Percentiles rank a stretch among this genome's conserved stretches.
Conservation (phyloP, 1,140 invertebrate species). For the Drosophila arizonae region DNA sequence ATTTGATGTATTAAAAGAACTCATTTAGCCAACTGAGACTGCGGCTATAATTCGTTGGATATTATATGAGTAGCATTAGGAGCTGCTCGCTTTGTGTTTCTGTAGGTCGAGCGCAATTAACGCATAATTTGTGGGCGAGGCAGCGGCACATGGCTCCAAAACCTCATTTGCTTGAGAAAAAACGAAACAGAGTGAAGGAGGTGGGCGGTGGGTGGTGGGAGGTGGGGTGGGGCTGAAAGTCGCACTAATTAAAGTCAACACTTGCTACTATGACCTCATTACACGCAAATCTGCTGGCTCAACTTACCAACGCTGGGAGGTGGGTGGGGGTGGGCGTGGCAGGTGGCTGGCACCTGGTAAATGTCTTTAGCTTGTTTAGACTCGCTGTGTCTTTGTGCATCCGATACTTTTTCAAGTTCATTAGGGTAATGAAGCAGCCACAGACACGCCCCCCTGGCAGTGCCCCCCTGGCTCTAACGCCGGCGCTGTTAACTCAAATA, state of each 20-base stretch:
- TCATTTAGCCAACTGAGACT: not conserved
- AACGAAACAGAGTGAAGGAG: not conserved
- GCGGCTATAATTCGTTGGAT: too few relatives aligned
- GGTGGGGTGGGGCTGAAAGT: not conserved
- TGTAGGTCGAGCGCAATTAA: conserved; percentile 54
- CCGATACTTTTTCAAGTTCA: conserved; percentile 81
- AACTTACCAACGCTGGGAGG: conserved; percentile 22
- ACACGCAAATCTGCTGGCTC: conserved; percentile 64
- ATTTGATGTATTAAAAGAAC: not conserved
- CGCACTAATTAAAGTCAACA: conserved; percentile 80
- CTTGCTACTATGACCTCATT: conserved; percentile 79
- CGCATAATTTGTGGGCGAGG: conserved; percentile 54
- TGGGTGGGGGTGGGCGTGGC: not conserved
- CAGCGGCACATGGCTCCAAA: conserved; percentile 44
- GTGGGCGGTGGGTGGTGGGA: conserved; percentile 1
- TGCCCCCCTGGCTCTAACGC: not conserved
- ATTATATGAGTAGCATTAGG: too few relatives aligned
- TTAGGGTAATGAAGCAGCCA: conserved; percentile 80
- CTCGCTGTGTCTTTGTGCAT: conserved; percentile 69
- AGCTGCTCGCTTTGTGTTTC: not conserved
- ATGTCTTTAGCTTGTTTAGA: conserved; percentile 59
- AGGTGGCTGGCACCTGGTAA: conserved; percentile 58
- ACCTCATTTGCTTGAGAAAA: conserved; percentile 36
- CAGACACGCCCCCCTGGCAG: conserved; percentile 33
- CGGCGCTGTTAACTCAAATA: conserved; percentile 9